A percentile compares a stretch with the other conserved stretches of the same genome.
Conservation (phyloP, 2,113 vertebrate genomes). For the Crotalus viridis region DNA sequence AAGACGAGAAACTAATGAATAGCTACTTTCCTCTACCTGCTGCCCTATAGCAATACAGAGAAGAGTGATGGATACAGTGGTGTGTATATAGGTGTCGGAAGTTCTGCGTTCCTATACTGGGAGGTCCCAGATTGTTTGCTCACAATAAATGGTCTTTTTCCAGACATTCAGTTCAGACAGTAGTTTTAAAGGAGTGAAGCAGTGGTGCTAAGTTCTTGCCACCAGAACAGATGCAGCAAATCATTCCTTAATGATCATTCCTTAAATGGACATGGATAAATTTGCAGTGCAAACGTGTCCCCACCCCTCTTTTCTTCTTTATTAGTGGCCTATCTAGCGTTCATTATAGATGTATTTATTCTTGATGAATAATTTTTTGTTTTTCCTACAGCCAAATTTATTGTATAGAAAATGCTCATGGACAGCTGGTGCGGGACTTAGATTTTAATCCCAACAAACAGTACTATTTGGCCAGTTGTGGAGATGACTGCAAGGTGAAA, state of each 20-base stretch:
- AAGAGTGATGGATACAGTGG: neutral
- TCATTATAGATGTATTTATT: constrained; percentile 20
- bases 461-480: constrained; percentile 96
- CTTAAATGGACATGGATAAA: neutral
- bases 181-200: neutral
- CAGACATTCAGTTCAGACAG: neutral
- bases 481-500: constrained; percentile 98
- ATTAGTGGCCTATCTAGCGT: constrained; percentile 25
- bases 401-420: constrained; percentile 96
- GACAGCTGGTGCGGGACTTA: constrained; percentile 96
- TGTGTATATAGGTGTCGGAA: neutral
- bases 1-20: neutral
- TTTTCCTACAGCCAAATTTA: constrained; percentile 86
- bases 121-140: neutral
- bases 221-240: neutral
- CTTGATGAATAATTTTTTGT: constrained; percentile 30
- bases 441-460: constrained; percentile 99
- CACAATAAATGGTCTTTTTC: neutral
- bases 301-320: constrained; percentile 18
- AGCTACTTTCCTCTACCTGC: neutral
- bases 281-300: neutral
- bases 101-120: neutral
- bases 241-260: neutral
- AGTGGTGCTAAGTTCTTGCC: neutral
- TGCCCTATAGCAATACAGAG: neutral